These are phyloP conservation scores for Scomber japonicus DNA, from an alignment of 2,113 vertebrate genomes.

Conservation along the genomic window DNA sequence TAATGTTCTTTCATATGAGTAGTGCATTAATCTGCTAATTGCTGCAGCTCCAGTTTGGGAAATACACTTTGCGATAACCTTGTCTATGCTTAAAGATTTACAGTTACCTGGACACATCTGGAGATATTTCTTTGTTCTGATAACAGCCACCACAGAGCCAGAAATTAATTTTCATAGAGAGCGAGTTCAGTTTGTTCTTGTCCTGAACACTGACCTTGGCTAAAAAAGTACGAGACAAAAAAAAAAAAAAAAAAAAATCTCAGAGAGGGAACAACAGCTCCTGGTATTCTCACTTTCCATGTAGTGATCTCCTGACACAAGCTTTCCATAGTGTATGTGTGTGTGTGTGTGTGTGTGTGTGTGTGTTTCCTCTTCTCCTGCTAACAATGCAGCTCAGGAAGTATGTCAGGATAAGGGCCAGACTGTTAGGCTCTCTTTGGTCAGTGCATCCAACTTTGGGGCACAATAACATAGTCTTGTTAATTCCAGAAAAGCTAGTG, in stretches of 20 bases:
- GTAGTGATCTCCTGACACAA: slow-evolving; percentile 65
- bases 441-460: slow-evolving; percentile 54
- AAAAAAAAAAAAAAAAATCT: slow-evolving; percentile 7
- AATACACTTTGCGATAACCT: too few species aligned
- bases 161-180: slow-evolving; percentile 3
- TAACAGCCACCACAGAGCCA: slow-evolving; percentile 1
- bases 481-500: slow-evolving; percentile 55
- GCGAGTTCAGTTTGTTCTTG: neutral
- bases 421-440: slow-evolving; percentile 64
- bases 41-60: too few species aligned
- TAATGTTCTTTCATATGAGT: too few species aligned
- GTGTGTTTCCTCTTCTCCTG: slow-evolving; percentile 69
- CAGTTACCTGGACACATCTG: neutral
- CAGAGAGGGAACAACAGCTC: slow-evolving; percentile 47
- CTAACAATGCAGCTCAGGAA: slow-evolving; percentile 82
- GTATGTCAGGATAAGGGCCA: slow-evolving; percentile 79
- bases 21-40: too few species aligned
- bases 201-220: slow-evolving; percentile 42
- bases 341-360: slow-evolving; percentile 30
- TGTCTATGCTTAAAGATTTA: neutral
- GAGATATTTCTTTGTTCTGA: slow-evolving; percentile 19
- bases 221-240: neutral
- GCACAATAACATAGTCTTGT: slow-evolving; percentile 38
- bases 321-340: slow-evolving; percentile 60
- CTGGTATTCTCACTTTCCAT: slow-evolving; percentile 73